Evolutionary conservation across 2,113 vertebrate species (phyloP).

Genomic region (Ammodramus savannarum): DNA sequence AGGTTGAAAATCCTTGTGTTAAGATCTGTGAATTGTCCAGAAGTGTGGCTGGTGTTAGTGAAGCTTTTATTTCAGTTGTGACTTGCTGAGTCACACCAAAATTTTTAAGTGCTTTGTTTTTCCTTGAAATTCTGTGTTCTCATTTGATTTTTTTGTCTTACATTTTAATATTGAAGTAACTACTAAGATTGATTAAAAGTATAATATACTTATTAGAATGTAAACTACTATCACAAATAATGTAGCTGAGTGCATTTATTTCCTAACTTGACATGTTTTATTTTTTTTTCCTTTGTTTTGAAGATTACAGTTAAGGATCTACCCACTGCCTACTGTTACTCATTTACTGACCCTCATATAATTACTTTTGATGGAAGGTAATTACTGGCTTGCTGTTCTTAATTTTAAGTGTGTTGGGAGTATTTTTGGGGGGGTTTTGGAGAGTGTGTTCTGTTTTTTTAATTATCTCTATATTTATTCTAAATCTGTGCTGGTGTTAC

Average conservation of each 20-base stretch:
- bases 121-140: neutral
- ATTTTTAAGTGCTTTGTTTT: neutral
- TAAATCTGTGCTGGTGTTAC: neutral
- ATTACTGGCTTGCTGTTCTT: neutral
- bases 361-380: constrained; percentile 95
- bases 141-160: neutral
- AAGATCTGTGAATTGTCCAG: neutral
- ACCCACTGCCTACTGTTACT: constrained; percentile 84
- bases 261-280: neutral
- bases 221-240: neutral
- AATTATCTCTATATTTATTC: neutral
- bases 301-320: constrained; percentile 84
- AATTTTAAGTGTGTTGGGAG: neutral
- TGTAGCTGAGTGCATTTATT: neutral
- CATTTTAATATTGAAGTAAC: neutral
- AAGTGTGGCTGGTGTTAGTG: neutral
- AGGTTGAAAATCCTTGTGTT: constrained; percentile 69
- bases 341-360: constrained; percentile 90
- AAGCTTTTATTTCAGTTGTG: neutral
- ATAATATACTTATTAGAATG: neutral
- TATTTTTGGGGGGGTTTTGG: neutral
- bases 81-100: neutral
- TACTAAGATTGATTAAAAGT: neutral
- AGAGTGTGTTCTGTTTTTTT: neutral
- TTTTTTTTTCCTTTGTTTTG: constrained; percentile 35